Evolutionary conservation across 2,113 vertebrate species (phyloP).

Genomic region (Gorilla gorilla): DNA sequence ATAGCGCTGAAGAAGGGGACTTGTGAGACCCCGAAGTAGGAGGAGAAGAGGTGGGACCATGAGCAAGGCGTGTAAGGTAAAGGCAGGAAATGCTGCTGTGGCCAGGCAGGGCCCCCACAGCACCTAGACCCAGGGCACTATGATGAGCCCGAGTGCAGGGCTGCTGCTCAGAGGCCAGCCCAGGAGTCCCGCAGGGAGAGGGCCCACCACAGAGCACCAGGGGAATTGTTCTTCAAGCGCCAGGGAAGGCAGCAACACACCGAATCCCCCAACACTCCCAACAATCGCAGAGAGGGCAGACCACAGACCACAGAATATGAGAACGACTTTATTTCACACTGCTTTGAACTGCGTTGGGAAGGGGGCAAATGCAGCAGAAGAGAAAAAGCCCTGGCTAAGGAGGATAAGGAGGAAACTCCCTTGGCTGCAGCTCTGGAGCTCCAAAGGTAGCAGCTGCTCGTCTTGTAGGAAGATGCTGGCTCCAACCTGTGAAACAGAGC

Average conservation of each 20-base stretch:
- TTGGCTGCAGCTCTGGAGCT: neutral
- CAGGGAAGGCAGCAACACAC: neutral
- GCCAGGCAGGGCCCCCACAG: neutral
- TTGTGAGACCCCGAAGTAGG: fast-evolving
- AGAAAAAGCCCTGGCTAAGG: no score
- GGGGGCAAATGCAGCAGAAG: neutral
- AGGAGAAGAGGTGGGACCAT: neutral
- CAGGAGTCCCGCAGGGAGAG: neutral
- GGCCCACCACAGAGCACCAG: neutral
- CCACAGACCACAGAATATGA: neutral
- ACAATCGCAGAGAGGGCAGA: neutral
- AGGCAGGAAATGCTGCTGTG: neutral
- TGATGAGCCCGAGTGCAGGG: neutral
- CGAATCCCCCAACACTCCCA: no score
- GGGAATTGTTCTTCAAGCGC: neutral
- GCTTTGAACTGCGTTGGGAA: neutral
- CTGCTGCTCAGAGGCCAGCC: neutral
- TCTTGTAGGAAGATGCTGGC: no score
- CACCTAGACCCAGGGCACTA: neutral
- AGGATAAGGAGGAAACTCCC: neutral
- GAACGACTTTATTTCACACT: neutral
- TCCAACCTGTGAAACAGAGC: neutral
- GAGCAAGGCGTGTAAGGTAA: neutral
- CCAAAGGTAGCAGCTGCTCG: no score
- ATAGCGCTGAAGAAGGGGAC: fast-evolving